Conservation (phyloP, 1,140 invertebrate genomes). For the Brachionus paranguensis region DNA sequence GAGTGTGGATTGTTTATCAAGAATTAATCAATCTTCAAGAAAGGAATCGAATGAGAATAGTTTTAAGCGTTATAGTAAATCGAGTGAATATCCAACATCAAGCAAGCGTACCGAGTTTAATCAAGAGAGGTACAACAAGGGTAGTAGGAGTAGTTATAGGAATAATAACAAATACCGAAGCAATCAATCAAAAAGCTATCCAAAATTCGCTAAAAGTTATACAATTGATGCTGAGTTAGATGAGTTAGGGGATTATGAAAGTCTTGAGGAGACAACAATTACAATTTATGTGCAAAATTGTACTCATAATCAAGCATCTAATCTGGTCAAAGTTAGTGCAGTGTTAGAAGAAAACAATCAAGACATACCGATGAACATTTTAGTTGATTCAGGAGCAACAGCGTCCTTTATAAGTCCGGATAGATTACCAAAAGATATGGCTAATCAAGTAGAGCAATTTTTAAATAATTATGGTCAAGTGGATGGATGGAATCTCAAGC, state of each 20-base stretch:
- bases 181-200: neutral
- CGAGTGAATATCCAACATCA: neutral
- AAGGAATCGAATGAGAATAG: neutral
- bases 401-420: neutral
- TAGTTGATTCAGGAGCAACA: neutral
- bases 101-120: neutral
- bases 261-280: neutral
- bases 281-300: neutral
- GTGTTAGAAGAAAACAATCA: neutral
- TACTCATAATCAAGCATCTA: neutral
- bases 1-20: neutral
- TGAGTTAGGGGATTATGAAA: neutral
- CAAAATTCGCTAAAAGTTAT: neutral
- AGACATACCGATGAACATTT: neutral
- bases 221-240: neutral
- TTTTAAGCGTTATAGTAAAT: neutral
- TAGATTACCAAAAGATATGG: neutral
- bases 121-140: neutral
- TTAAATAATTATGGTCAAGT: neutral
- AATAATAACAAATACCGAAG: neutral
- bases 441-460: neutral
- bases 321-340: neutral
- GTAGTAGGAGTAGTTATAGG: neutral
- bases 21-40: neutral
- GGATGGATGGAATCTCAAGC: neutral